Evolutionary conservation across 2,797 vertebrate genomes (phyloP).

Genomic region (Staurois parvus): DNA sequence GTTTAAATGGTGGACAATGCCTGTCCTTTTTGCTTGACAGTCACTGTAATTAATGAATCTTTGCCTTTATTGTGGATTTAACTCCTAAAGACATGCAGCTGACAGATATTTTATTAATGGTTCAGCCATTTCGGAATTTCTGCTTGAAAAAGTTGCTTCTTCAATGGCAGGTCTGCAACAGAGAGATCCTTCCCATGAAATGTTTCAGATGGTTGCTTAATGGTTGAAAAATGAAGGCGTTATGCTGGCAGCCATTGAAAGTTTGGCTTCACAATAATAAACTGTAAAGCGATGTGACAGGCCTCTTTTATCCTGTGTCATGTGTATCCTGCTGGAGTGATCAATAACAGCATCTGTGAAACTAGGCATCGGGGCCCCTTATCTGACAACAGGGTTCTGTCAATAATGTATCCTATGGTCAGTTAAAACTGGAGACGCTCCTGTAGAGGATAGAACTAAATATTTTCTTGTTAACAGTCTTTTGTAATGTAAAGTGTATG

Average conservation of each 20-base stretch:
- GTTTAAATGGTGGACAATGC: conserved; percentile 84
- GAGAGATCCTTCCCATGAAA: conserved; percentile 84
- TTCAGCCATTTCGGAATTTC: conserved; percentile 83
- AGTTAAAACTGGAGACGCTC: conserved; percentile 71
- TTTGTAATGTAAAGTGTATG: conserved; percentile 46
- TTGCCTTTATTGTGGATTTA: conserved; percentile 81
- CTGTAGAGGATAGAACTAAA: conserved; percentile 69
- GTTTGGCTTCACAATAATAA: conserved; percentile 81
- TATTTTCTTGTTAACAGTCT: conserved; percentile 59
- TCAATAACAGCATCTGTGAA: conserved; percentile 75
- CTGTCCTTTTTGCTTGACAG: conserved; percentile 86
- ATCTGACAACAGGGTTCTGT: conserved; percentile 73
- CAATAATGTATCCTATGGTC: conserved; percentile 73
- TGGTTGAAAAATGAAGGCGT: conserved; percentile 89
- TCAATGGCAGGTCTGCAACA: conserved; percentile 81
- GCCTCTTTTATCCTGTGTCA: conserved; percentile 81
- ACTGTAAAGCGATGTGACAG: conserved; percentile 87
- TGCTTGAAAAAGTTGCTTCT: conserved; percentile 78
- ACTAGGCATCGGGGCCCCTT: conserved; percentile 68
- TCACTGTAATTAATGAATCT: conserved; percentile 97
- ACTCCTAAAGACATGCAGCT: conserved; percentile 81
- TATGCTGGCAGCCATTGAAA: conserved; percentile 83
- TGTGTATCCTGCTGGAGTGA: conserved; percentile 79
- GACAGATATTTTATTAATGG: conserved; percentile 98
- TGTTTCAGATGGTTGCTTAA: conserved; percentile 78